Conservation (phyloP, 2,797 vertebrate genomes). For the Anableps anableps region DNA sequence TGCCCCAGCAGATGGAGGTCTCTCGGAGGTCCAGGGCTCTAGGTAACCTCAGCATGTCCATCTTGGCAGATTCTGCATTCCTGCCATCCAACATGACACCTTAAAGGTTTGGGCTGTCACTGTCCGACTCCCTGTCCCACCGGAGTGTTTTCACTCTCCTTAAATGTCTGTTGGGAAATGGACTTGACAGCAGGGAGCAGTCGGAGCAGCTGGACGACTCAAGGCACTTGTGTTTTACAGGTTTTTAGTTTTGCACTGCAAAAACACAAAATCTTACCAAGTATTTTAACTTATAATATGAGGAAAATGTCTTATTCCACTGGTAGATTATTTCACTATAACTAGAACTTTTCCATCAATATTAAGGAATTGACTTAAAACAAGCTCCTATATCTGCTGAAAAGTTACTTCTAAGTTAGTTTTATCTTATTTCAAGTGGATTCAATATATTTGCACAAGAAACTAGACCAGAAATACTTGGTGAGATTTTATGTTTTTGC, state of each 20-base stretch:
- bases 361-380: too few relatives aligned
- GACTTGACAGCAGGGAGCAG: slow-evolving; percentile 22
- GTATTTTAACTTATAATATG: too few relatives aligned
- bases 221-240: background rate
- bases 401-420: too few relatives aligned
- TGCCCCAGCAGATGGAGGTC: slow-evolving; percentile 54
- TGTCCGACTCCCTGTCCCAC: background rate
- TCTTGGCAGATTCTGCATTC: slow-evolving; percentile 30
- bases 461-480: too few relatives aligned
- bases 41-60: slow-evolving; percentile 13
- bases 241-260: background rate
- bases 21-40: slow-evolving; percentile 48
- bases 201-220: slow-evolving; percentile 1
- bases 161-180: slow-evolving; percentile 5
- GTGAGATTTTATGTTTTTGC: too few relatives aligned
- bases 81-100: slow-evolving; percentile 38
- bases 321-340: too few relatives aligned
- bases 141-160: background rate
- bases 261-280: too few relatives aligned
- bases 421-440: too few relatives aligned
- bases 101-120: slow-evolving; percentile 56
- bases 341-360: too few relatives aligned
- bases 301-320: too few relatives aligned
- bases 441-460: too few relatives aligned
- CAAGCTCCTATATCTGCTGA: too few relatives aligned